Evolutionary conservation across 2,113 vertebrate species (phyloP).

Genomic region (Sarotherodon lohbergeri): DNA sequence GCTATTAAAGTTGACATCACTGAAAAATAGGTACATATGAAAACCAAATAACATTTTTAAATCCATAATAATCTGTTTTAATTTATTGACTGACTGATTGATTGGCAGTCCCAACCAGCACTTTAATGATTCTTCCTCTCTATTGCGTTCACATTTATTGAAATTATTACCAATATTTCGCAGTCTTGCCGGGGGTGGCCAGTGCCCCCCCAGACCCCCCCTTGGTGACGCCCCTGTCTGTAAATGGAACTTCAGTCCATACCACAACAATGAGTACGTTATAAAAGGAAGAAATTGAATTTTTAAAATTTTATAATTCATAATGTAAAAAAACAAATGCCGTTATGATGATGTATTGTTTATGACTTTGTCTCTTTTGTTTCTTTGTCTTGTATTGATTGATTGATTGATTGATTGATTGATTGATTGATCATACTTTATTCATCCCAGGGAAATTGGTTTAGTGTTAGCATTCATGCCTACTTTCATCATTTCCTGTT

Average conservation of each 20-base stretch:
- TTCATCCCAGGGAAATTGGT: background rate
- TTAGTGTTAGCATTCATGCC: background rate
- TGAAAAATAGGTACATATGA: background rate
- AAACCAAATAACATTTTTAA: background rate
- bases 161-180: background rate
- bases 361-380: background rate
- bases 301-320: background rate
- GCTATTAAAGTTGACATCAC: background rate
- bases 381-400: background rate
- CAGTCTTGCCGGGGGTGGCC: background rate
- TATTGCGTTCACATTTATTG: background rate
- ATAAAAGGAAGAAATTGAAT: background rate
- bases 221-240: background rate
- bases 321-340: background rate
- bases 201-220: background rate
- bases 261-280: background rate
- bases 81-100: background rate
- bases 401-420: background rate
- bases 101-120: background rate
- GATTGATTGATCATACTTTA: too few relatives aligned
- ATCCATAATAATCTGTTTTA: background rate
- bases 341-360: background rate
- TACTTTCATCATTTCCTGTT: background rate
- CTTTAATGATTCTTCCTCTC: background rate
- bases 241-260: background rate